phyloP scores from a whole-genome alignment of 1,140 invertebrate species.

The Sinonovacula constricta region DNA sequence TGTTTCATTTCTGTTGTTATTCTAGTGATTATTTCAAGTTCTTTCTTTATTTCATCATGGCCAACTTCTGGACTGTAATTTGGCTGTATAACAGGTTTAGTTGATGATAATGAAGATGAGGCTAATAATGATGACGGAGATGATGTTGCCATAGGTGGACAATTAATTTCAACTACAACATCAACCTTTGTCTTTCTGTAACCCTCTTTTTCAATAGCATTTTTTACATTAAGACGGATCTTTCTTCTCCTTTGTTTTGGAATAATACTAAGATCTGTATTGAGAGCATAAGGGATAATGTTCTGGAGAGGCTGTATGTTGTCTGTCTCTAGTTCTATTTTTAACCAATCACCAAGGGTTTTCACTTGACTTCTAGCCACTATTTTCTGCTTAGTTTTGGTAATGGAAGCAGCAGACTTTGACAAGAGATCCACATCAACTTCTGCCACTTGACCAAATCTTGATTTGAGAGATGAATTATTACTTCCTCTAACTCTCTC shows the following conservation, averaged over 20 bases:
- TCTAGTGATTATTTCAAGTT: slow-evolving; percentile 12
- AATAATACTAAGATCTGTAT: slow-evolving; percentile 38
- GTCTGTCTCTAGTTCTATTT: slow-evolving; percentile 46
- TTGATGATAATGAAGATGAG: too few relatives aligned
- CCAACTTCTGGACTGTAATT: slow-evolving; percentile 37
- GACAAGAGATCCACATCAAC: slow-evolving; percentile 17
- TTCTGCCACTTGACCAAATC: not conserved
- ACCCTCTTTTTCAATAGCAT: slow-evolving; percentile 31
- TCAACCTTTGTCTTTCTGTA: not conserved
- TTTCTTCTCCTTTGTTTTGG: slow-evolving; percentile 32
- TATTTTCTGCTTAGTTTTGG: slow-evolving; percentile 33
- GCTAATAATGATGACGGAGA: too few relatives aligned
- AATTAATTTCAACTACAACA: too few relatives aligned
- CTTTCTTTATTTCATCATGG: slow-evolving; percentile 17
- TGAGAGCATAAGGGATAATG: slow-evolving; percentile 39
- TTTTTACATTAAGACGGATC: slow-evolving; percentile 35
- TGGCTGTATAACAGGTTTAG: slow-evolving; percentile 1
- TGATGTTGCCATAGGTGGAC: not conserved
- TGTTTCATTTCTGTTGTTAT: not conserved
- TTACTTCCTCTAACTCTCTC: slow-evolving; percentile 25
- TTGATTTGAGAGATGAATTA: not conserved
- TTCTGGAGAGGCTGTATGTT: slow-evolving; percentile 30
- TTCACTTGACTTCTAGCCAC: slow-evolving; percentile 36
- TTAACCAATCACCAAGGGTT: slow-evolving; percentile 48
- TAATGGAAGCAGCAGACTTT: slow-evolving; percentile 39